These are phyloP conservation scores for Sebastes hopkinsi DNA, from an alignment of 2,797 vertebrate species.

Conservation along the genomic window DNA sequence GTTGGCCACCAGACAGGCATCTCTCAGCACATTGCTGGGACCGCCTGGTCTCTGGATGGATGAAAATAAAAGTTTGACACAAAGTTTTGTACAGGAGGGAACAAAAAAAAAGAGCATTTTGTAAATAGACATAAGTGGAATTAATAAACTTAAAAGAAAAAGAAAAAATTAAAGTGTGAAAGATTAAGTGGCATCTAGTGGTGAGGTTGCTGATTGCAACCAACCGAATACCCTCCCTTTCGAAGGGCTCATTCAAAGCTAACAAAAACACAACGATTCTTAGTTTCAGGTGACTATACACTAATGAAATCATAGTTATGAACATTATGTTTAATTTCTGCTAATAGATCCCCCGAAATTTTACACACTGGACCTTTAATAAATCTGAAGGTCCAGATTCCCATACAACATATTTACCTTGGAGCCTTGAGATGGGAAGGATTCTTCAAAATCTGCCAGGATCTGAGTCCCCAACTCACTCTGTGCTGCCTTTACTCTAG, in stretches of 20 bases:
- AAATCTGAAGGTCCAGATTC: neutral
- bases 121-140: neutral
- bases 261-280: no score
- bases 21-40: slow-evolving; percentile 95
- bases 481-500: slow-evolving; percentile 96
- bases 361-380: neutral
- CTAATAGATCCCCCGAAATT: no score
- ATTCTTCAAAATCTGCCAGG: slow-evolving; percentile 96
- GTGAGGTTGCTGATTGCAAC: no score
- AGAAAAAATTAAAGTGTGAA: no score
- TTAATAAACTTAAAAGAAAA: neutral
- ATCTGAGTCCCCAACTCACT: slow-evolving; percentile 98
- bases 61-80: neutral
- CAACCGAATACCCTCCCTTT: no score
- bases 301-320: no score
- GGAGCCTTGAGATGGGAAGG: slow-evolving; percentile 95
- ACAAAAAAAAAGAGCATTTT: neutral
- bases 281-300: no score
- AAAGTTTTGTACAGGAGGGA: neutral
- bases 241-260: no score
- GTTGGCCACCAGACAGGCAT: slow-evolving; percentile 95
- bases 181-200: no score
- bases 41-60: slow-evolving; percentile 88
- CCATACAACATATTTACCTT: slow-evolving; percentile 84
- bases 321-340: no score